Evolutionary conservation across 2,888 invertebrate genomes (phyloP), one percentile per base, ranked within the genome.

Genomic region (Lissonota sp.): DNA sequence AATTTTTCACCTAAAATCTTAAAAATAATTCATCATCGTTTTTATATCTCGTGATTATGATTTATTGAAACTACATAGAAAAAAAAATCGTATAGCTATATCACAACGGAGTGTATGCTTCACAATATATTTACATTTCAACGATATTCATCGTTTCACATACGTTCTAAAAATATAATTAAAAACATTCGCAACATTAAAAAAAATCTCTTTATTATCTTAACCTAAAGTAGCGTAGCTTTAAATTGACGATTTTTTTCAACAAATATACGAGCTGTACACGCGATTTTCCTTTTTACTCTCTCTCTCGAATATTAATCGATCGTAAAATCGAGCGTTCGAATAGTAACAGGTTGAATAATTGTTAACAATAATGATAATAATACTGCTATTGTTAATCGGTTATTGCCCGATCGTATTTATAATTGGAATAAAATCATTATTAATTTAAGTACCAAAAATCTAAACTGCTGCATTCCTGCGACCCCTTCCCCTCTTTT

Each of bases 341-440:
- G 12, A 71, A 55, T 39, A 53, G 78, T 74, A 71, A 74, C 78
- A 71, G 71, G 66, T 78, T 71, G 57, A 77, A 60, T 77, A 73
- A 42, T n/a, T 63, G 39, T 26, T 46, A 51, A 51, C 16, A 53
- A 44, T 69, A 64, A 57, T 58, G 42, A 37, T 82, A 79, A 62
- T 84, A 84, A 84, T 84, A 84, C 83, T 84, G 83, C 81, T 83
- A 84, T 79, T 58, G 75, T 74, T 75, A 72, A 83, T 71, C 81
- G 78, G 67, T 14, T 57, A 55, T 60, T 60, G 14, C 14, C 70
- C 67, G 76, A 75, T 79, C 67, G 6, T 73, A 70, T 62, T 83
- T 71, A n/a, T 81, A 74, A 74, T 16, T 51, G 60, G 78, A 78
- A 74, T 81, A 74, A 57, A 64, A 81, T 81, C 72, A 72, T 72